phyloP scores from a whole-genome alignment of 2,888 invertebrate species.

The Limnephilus rhombicus region DNA sequence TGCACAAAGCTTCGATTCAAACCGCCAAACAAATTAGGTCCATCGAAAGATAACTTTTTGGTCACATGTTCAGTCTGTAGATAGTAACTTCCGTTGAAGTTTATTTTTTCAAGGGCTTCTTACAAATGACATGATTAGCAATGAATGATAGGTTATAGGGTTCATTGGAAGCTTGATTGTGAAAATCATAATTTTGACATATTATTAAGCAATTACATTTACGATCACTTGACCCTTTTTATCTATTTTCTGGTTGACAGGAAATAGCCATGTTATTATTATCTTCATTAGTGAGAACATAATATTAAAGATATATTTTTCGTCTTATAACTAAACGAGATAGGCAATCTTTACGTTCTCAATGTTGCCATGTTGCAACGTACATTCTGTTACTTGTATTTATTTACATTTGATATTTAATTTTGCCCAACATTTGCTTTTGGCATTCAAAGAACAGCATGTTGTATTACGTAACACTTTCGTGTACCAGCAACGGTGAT shows the following conservation, averaged over 20 bases:
- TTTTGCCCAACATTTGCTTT: conserved; percentile 2
- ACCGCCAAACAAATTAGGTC: background rate
- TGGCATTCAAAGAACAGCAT: background rate
- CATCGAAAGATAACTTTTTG: background rate
- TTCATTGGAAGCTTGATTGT: background rate
- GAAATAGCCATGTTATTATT: background rate
- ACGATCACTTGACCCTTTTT: background rate
- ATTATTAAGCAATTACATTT: background rate
- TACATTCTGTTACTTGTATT: background rate
- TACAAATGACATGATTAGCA: background rate
- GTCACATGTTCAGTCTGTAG: background rate
- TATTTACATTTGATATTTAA: background rate
- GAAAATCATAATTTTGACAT: background rate
- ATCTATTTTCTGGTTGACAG: background rate
- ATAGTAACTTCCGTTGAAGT: background rate
- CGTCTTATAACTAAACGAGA: background rate
- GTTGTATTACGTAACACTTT: background rate
- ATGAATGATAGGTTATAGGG: background rate
- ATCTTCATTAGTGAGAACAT: background rate
- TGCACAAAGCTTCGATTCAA: background rate
- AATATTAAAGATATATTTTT: background rate
- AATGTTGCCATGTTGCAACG: background rate
- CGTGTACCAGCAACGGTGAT: background rate
- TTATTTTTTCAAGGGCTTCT: background rate
- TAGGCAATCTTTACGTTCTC: background rate